These are phyloP conservation scores for Cylas formicarius DNA, from an alignment of 1,140 invertebrate species.

Conservation along the genomic window DNA sequence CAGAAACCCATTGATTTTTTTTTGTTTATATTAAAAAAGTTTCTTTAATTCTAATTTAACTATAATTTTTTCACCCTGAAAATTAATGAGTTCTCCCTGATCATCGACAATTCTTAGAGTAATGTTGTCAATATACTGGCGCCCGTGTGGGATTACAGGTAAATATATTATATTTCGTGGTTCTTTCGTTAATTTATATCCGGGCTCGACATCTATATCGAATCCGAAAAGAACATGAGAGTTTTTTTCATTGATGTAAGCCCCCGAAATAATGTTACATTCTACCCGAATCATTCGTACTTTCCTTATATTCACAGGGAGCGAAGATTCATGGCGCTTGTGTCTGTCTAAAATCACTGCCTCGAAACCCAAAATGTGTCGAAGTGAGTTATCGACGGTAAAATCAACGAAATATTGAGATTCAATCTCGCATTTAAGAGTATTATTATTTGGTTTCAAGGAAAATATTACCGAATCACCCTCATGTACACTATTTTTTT, in stretches of 20 bases:
- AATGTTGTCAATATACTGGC: slow-evolving; percentile 12
- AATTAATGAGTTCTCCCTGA: slow-evolving; percentile 4
- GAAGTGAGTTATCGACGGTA: slow-evolving; percentile 1
- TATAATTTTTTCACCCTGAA: slow-evolving; percentile 13
- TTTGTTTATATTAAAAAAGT: neutral
- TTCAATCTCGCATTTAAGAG: slow-evolving; percentile 12
- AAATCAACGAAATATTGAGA: slow-evolving; percentile 13
- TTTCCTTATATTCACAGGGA: slow-evolving; percentile 14
- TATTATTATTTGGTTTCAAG: slow-evolving; percentile 15
- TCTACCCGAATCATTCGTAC: slow-evolving; percentile 14
- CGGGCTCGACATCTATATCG: slow-evolving; percentile 15
- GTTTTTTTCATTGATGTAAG: slow-evolving; percentile 12
- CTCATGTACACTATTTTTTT: too few species aligned
- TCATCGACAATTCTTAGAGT: slow-evolving; percentile 11
- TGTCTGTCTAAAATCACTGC: neutral
- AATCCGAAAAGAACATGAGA: slow-evolving; percentile 12
- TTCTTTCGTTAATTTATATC: slow-evolving; percentile 10
- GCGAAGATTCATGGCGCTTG: slow-evolving; percentile 8
- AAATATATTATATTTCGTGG: slow-evolving; percentile 18
- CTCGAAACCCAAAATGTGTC: slow-evolving; percentile 4
- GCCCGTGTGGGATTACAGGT: slow-evolving; percentile 7
- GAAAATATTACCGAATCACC: slow-evolving; percentile 16
- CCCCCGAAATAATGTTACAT: slow-evolving; percentile 14
- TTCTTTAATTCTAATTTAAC: slow-evolving; percentile 10
- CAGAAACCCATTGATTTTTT: too few species aligned